Conservation (phyloP, 2,797 vertebrate species). For the Notoglanidium macrostoma region DNA sequence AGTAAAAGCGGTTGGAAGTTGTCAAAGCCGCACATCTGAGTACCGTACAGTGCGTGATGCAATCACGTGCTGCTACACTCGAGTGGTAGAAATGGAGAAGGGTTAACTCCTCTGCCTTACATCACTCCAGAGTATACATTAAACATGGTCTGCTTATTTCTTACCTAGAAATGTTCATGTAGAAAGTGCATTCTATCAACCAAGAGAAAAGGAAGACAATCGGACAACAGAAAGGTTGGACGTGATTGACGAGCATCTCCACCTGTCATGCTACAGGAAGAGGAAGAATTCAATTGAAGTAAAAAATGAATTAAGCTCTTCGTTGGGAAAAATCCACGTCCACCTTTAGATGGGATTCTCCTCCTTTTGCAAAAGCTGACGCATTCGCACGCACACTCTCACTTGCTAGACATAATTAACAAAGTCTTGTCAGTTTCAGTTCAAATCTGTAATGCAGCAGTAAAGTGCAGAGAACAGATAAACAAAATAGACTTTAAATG, state of each 20-base stretch:
- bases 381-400: slow-evolving; percentile 58
- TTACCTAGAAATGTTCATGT: slow-evolving; percentile 80
- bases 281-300: slow-evolving; percentile 7
- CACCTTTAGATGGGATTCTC: no score
- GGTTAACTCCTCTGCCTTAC: slow-evolving; percentile 74
- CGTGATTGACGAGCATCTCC: slow-evolving; percentile 25
- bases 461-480: slow-evolving; percentile 82
- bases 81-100: slow-evolving; percentile 82
- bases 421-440: slow-evolving; percentile 63
- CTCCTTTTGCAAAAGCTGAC: no score
- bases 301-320: not conserved
- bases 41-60: slow-evolving; percentile 85
- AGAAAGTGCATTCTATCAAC: slow-evolving; percentile 89
- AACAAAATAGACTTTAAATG: slow-evolving; percentile 55
- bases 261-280: not conserved
- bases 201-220: slow-evolving; percentile 79
- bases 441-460: slow-evolving; percentile 75
- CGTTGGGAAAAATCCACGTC: no score
- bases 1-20: slow-evolving; percentile 57
- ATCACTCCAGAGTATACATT: slow-evolving; percentile 81
- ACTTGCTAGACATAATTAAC: slow-evolving; percentile 59
- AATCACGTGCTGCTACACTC: slow-evolving; percentile 81
- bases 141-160: slow-evolving; percentile 69
- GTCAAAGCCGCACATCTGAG: slow-evolving; percentile 72
- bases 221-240: slow-evolving; percentile 55